Evolutionary conservation across 2,113 vertebrate genomes (phyloP).

Genomic region (Siniperca knerii): DNA sequence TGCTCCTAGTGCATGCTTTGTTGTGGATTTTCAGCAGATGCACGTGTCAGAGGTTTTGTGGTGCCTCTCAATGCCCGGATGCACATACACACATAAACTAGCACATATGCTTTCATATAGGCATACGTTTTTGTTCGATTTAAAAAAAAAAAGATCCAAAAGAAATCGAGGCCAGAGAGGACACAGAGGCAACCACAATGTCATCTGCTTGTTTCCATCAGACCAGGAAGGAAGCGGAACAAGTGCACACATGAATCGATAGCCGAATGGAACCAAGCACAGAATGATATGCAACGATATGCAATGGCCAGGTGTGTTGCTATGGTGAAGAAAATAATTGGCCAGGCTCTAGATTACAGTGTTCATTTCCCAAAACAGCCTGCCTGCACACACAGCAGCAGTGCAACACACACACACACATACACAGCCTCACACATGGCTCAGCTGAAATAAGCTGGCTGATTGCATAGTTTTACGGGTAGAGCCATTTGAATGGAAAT

Average conservation of each 20-base stretch:
- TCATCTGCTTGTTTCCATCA: slow-evolving; percentile 8
- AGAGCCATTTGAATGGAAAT: slow-evolving; percentile 82
- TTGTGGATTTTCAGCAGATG: slow-evolving; percentile 37
- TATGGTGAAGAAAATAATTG: slow-evolving; percentile 76
- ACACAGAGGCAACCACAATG: neutral
- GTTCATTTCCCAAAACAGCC: slow-evolving; percentile 64
- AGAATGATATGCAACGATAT: slow-evolving; percentile 64
- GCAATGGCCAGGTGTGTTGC: slow-evolving; percentile 76
- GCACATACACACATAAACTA: neutral
- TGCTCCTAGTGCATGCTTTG: slow-evolving; percentile 48
- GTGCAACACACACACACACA: slow-evolving; percentile 34
- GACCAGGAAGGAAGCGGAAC: slow-evolving; percentile 13
- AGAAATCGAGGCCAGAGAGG: slow-evolving; percentile 5
- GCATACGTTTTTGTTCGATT: neutral
- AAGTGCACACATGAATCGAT: slow-evolving; percentile 13
- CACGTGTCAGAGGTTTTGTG: slow-evolving; percentile 35
- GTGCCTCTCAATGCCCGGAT: slow-evolving; percentile 15
- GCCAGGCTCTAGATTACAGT: slow-evolving; percentile 63
- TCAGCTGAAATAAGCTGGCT: slow-evolving; percentile 73
- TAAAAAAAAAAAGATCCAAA: neutral
- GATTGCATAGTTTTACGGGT: slow-evolving; percentile 76
- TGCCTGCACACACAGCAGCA: slow-evolving; percentile 40
- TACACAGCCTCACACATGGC: slow-evolving; percentile 28
- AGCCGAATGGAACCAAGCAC: slow-evolving; percentile 11
- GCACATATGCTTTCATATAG: neutral